phyloP scores from a whole-genome alignment of 2,888 invertebrate species.

The Mesochorus sp. region DNA sequence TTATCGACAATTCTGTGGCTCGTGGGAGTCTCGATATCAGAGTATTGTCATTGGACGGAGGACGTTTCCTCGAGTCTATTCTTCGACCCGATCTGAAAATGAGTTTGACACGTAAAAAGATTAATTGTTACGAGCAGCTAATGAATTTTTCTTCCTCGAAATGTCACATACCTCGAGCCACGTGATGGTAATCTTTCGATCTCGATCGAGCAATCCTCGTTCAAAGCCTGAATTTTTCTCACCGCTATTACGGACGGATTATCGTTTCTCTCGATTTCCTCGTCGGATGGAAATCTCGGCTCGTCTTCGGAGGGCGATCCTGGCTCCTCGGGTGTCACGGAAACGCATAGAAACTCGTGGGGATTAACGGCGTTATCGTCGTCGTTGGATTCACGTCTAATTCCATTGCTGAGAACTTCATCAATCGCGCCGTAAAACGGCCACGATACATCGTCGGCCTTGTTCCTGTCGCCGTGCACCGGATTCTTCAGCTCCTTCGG shows the following conservation, averaged over 20 bases:
- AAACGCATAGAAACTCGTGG: conserved; percentile 75
- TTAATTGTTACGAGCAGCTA: too few relatives aligned
- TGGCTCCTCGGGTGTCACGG: conserved; percentile 69
- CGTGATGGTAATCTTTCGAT: conserved; percentile 55
- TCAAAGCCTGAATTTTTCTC: conserved; percentile 49
- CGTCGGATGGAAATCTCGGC: conserved; percentile 48
- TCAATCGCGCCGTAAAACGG: conserved; percentile 77
- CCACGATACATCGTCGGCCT: conserved; percentile 77
- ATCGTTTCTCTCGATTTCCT: conserved; percentile 59
- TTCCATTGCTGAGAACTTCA: conserved; percentile 70
- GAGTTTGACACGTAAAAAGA: too few relatives aligned
- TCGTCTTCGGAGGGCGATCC: conserved; percentile 60
- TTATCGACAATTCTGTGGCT: conserved; percentile 69
- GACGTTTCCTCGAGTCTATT: conserved; percentile 41
- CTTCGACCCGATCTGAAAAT: conserved; percentile 35
- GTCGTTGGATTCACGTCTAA: conserved; percentile 46
- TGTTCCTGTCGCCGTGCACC: conserved; percentile 76
- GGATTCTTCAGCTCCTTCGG: conserved; percentile 76
- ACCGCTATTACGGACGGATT: conserved; percentile 58
- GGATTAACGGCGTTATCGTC: conserved; percentile 70
- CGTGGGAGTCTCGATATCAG: conserved; percentile 67
- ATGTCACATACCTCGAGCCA: conserved; percentile 49
- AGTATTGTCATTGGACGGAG: conserved; percentile 37
- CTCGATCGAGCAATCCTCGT: conserved; percentile 63
- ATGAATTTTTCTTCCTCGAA: too few relatives aligned